phyloP scores from a whole-genome alignment of 2,113 vertebrate species.

The Prunella fulvescens region DNA sequence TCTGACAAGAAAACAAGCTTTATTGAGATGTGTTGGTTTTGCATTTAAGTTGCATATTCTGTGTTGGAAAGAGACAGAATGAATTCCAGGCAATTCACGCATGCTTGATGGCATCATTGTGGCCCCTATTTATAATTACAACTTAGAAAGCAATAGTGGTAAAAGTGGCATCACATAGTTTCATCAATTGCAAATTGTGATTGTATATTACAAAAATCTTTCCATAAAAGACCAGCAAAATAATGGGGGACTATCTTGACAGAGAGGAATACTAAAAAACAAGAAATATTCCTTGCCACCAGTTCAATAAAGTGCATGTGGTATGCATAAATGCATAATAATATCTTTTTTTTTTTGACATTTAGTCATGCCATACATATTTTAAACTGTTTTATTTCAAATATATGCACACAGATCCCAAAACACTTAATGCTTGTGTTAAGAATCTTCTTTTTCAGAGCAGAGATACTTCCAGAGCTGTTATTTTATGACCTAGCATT shows the following conservation, averaged over 20 bases:
- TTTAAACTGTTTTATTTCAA: neutral
- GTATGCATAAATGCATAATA: neutral
- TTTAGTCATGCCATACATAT: neutral
- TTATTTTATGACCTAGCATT: neutral
- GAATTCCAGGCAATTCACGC: neutral
- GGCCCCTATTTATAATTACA: neutral
- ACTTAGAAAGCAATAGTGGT: neutral
- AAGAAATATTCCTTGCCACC: neutral
- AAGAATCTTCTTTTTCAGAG: neutral
- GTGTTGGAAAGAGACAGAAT: slow-evolving; percentile 9
- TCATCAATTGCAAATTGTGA: neutral
- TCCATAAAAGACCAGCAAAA: neutral
- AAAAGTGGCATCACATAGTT: neutral
- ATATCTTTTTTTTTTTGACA: neutral
- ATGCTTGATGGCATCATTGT: neutral
- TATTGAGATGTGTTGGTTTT: neutral
- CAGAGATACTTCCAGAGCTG: neutral
- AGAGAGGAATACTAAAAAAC: neutral
- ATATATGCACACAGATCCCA: neutral
- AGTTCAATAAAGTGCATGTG: neutral
- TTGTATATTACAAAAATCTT: neutral
- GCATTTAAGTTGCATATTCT: neutral
- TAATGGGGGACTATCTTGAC: neutral
- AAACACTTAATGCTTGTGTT: neutral
- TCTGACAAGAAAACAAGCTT: neutral